phyloP scores from a whole-genome alignment of 2,888 invertebrate genomes.

The Malachius bipustulatus region DNA sequence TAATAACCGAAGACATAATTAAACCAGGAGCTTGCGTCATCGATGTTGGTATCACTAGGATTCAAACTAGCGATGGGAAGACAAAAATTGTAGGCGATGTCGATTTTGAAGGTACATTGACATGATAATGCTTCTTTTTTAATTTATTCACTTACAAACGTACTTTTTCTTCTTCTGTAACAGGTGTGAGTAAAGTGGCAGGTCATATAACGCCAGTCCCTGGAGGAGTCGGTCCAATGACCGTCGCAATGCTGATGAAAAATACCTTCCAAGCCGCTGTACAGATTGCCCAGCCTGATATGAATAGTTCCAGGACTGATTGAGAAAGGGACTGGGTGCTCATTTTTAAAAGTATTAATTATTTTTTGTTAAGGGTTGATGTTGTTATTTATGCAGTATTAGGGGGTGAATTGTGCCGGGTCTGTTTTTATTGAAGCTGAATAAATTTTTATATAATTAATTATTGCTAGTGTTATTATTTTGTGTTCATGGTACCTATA shows the following conservation, averaged over 20 bases:
- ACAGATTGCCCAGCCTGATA: no score
- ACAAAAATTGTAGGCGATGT: slow-evolving; percentile 77
- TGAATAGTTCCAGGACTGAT: no score
- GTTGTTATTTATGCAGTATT: no score
- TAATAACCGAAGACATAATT: slow-evolving; percentile 74
- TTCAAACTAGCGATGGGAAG: slow-evolving; percentile 53
- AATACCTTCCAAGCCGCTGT: slow-evolving; percentile 73
- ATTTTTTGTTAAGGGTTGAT: no score
- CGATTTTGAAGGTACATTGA: slow-evolving; percentile 60
- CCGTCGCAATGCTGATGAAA: slow-evolving; percentile 85
- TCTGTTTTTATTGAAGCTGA: no score
- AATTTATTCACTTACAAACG: slow-evolving; percentile 1
- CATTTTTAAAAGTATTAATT: no score
- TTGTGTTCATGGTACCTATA: no score
- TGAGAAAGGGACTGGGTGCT: no score
- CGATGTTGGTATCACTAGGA: slow-evolving; percentile 75
- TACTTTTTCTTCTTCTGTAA: slow-evolving; percentile 1
- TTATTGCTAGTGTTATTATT: no score
- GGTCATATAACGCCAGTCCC: slow-evolving; percentile 84
- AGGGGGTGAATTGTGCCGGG: no score
- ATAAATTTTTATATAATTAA: no score
- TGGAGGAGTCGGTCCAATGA: slow-evolving; percentile 89
- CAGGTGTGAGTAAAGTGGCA: slow-evolving; percentile 67
- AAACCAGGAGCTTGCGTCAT: slow-evolving; percentile 81
- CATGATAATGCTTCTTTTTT: slow-evolving; percentile 10